Evolutionary conservation across 2,113 vertebrate genomes (phyloP).

Genomic region (Typhlomys cinereus): DNA sequence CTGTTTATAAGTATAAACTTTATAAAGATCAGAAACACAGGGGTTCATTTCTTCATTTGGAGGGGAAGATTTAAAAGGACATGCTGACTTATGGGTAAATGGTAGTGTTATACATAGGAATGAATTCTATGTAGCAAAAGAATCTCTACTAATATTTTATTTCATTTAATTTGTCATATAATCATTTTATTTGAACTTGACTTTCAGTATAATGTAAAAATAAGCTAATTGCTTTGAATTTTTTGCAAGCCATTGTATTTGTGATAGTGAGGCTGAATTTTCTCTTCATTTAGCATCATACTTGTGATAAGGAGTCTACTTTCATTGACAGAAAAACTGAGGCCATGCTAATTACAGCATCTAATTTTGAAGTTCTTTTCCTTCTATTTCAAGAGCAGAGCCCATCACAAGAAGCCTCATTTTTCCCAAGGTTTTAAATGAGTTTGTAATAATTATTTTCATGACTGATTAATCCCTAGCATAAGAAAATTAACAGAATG

Average conservation of each 20-base stretch:
- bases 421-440: slow-evolving; percentile 53
- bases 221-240: neutral
- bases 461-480: slow-evolving; percentile 73
- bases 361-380: neutral
- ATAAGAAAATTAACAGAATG: slow-evolving; percentile 66
- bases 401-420: neutral
- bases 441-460: slow-evolving; percentile 79
- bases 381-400: slow-evolving; percentile 52
- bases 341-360: neutral
- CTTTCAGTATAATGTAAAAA: neutral
- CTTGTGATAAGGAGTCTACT: neutral
- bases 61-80: neutral
- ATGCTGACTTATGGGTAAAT: neutral
- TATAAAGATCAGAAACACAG: neutral
- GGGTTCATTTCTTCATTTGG: neutral
- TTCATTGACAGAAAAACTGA: neutral
- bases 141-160: neutral
- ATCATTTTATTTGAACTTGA: neutral
- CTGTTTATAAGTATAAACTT: neutral
- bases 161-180: neutral
- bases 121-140: neutral
- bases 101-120: neutral
- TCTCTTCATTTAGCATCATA: neutral
- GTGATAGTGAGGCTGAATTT: neutral
- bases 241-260: neutral